Percentiles rank a stretch among this genome's conserved stretches.
Conservation (phyloP, 2,888 invertebrate species). For the Diaperis boleti region DNA sequence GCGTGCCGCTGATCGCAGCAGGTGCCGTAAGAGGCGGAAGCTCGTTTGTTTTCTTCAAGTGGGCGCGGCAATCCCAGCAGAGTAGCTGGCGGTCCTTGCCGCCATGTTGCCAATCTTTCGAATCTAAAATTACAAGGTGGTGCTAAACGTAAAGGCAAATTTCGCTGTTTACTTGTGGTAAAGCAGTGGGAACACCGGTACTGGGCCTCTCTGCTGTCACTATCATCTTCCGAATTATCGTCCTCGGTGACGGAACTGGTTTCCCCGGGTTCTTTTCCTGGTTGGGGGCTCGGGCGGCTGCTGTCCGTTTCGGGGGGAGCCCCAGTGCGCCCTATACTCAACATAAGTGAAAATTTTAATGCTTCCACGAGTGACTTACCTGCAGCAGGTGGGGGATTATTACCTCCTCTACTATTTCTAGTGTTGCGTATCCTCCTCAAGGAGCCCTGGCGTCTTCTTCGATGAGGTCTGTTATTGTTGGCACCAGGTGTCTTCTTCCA, state of each 20-base stretch:
- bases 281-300: constrained; percentile 74
- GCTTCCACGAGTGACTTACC: constrained; percentile 45
- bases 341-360: neutral
- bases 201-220: constrained; percentile 89
- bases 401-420: constrained; percentile 84
- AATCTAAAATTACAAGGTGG: constrained; percentile 69
- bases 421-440: constrained; percentile 89
- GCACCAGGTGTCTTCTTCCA: constrained; percentile 99
- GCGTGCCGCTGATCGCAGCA: constrained; percentile 55
- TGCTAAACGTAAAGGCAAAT: no score
- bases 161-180: constrained; percentile 72
- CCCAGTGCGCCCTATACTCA: constrained; percentile 51
- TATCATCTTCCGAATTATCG: constrained; percentile 93
- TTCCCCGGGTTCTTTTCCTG: constrained; percentile 76
- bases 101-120: constrained; percentile 79
- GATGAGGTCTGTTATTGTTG: constrained; percentile 94
- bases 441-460: constrained; percentile 88
- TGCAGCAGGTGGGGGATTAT: constrained; percentile 64
- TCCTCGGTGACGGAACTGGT: constrained; percentile 87
- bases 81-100: constrained; percentile 78
- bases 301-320: constrained; percentile 64
- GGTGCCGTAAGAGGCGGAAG: constrained; percentile 71
- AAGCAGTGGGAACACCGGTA: constrained; percentile 82
- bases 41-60: constrained; percentile 83
- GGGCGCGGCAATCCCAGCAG: constrained; percentile 81